phyloP scores from a whole-genome alignment of 1,140 invertebrate genomes.

The Venustaconcha ellipsiformis region DNA sequence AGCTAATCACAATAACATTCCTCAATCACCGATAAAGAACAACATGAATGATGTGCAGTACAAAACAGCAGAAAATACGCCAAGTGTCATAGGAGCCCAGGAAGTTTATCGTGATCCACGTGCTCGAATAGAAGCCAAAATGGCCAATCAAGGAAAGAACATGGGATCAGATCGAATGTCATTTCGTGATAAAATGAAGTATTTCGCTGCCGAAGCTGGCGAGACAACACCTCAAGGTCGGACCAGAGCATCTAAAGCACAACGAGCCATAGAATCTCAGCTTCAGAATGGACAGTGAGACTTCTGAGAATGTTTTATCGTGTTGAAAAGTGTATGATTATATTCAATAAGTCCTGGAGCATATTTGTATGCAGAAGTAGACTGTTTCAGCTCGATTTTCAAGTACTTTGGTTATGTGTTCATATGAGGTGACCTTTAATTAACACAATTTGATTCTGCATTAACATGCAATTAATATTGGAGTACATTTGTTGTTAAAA shows the following conservation, averaged over 20 bases:
- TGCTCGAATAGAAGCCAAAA: slow-evolving; percentile 65
- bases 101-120: slow-evolving; percentile 71
- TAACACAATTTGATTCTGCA: too few species aligned
- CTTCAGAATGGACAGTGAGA: slow-evolving; percentile 55
- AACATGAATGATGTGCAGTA: slow-evolving; percentile 39
- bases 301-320: neutral
- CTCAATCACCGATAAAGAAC: slow-evolving; percentile 20
- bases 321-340: neutral
- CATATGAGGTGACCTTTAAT: too few species aligned
- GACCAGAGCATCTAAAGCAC: slow-evolving; percentile 63
- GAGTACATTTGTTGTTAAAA: too few species aligned
- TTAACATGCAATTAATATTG: too few species aligned
- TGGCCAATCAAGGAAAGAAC: slow-evolving; percentile 45
- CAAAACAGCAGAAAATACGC: slow-evolving; percentile 49
- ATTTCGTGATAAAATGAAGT: slow-evolving; percentile 71
- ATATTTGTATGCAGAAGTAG: too few species aligned
- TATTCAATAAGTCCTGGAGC: neutral
- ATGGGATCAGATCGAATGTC: slow-evolving; percentile 56
- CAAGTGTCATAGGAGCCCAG: slow-evolving; percentile 67
- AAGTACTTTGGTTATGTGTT: too few species aligned
- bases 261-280: slow-evolving; percentile 63
- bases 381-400: too few species aligned
- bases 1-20: too few species aligned
- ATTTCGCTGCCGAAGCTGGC: slow-evolving; percentile 68
- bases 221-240: slow-evolving; percentile 65